These are phyloP conservation scores for Apodemia duryi DNA, from an alignment of 2,888 invertebrate species.

Conservation along the genomic window DNA sequence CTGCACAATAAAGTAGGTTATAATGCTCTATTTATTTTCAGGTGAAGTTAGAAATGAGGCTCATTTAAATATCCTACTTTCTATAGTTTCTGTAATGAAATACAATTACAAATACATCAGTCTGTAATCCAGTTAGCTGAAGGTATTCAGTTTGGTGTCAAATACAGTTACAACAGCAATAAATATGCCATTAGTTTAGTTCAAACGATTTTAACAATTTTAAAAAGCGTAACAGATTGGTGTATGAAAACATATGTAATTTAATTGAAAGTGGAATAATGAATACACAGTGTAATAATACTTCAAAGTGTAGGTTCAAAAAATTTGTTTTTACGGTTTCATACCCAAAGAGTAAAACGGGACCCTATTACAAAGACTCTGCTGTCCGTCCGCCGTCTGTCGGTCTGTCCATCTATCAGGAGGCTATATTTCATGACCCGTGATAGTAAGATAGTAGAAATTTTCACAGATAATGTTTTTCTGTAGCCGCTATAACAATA, in stretches of 20 bases:
- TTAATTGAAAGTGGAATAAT: too few species aligned
- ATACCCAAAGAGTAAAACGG: too few species aligned
- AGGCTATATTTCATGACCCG: too few species aligned
- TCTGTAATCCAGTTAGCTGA: neutral
- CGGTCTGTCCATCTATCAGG: too few species aligned
- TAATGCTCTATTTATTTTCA: conserved; percentile 18
- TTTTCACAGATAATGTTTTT: too few species aligned
- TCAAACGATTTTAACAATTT: neutral
- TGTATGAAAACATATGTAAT: neutral
- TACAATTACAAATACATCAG: conserved; percentile 70
- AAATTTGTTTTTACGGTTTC: too few species aligned
- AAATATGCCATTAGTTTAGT: neutral
- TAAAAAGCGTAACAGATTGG: neutral
- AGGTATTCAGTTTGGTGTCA: neutral
- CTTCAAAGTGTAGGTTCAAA: too few species aligned
- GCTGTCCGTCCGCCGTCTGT: too few species aligned
- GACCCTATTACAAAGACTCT: too few species aligned
- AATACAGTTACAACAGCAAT: neutral
- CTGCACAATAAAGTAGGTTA: conserved; percentile 10
- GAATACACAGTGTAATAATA: too few species aligned
- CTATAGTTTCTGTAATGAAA: conserved; percentile 48
- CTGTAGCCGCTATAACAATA: too few species aligned
- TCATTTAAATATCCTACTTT: conserved; percentile 45
- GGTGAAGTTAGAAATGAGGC: conserved; percentile 11
- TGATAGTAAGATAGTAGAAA: too few species aligned